These are phyloP conservation scores for Silurus meridionalis DNA, from an alignment of 2,113 vertebrate genomes.

Conservation along the genomic window DNA sequence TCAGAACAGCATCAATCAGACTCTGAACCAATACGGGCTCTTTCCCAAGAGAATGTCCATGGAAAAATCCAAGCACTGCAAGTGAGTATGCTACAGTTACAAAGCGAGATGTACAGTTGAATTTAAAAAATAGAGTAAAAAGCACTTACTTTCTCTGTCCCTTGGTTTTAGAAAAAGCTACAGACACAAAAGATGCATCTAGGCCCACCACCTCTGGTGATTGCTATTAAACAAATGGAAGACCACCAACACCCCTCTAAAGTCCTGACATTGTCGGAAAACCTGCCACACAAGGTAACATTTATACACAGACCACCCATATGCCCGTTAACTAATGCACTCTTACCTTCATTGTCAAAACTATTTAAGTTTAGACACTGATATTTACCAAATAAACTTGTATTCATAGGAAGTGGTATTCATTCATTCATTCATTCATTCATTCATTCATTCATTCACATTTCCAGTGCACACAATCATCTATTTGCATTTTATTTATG, in stretches of 20 bases:
- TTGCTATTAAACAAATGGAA: constrained; percentile 71
- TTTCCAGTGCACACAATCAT: background rate
- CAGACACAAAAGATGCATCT: constrained; percentile 85
- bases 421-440: no score
- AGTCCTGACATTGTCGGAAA: constrained; percentile 64
- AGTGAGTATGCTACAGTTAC: constrained; percentile 67
- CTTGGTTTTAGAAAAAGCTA: constrained; percentile 79
- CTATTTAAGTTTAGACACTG: no score
- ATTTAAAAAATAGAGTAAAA: background rate
- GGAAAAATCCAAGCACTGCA: constrained; percentile 88
- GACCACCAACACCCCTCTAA: constrained; percentile 80
- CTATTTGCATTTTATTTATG: background rate
- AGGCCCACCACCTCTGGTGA: constrained; percentile 74
- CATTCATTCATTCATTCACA: background rate
- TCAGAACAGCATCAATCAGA: constrained; percentile 76
- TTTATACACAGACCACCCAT: background rate
- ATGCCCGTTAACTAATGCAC: background rate
- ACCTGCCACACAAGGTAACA: constrained; percentile 70
- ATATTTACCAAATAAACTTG: background rate
- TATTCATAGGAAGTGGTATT: background rate
- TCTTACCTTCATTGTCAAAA: background rate
- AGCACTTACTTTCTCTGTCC: background rate
- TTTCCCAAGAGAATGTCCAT: constrained; percentile 89
- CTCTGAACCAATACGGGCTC: constrained; percentile 75
- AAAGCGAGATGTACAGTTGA: background rate